These are phyloP conservation scores for Yasuhikotakia modesta DNA, from an alignment of 2,797 vertebrate genomes.

Conservation along the genomic window DNA sequence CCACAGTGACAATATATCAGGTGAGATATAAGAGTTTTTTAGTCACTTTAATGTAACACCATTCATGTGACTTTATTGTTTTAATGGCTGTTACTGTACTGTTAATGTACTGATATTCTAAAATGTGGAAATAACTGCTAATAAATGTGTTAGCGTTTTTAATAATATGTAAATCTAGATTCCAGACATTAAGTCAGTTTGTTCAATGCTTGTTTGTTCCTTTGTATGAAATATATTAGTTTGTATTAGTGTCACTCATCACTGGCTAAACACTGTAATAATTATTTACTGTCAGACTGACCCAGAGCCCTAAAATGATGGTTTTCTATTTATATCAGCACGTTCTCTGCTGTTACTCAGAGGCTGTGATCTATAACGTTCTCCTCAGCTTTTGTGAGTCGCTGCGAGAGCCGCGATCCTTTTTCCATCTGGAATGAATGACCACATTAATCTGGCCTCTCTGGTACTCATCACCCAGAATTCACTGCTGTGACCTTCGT, in stretches of 20 bases:
- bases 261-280: not conserved
- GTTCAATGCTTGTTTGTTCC: no score
- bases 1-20: not conserved
- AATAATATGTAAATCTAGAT: no score
- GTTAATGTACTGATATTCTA: no score
- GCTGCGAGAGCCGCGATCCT: conserved; percentile 44
- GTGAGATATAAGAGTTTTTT: not conserved
- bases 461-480: conserved; percentile 56
- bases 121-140: no score
- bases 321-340: not conserved
- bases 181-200: no score
- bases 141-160: no score
- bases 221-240: no score
- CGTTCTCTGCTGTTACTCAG: not conserved
- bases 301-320: not conserved
- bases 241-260: not conserved
- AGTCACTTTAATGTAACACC: no score
- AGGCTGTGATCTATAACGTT: conserved; percentile 3
- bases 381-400: conserved; percentile 30
- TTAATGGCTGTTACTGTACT: no score
- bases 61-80: no score
- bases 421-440: conserved; percentile 60
- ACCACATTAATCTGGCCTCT: conserved; percentile 58
- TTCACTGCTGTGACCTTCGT: conserved; percentile 45
- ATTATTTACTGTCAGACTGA: not conserved